phyloP scores from a whole-genome alignment of 2,797 vertebrate species.

The Sebastes matsubarae region DNA sequence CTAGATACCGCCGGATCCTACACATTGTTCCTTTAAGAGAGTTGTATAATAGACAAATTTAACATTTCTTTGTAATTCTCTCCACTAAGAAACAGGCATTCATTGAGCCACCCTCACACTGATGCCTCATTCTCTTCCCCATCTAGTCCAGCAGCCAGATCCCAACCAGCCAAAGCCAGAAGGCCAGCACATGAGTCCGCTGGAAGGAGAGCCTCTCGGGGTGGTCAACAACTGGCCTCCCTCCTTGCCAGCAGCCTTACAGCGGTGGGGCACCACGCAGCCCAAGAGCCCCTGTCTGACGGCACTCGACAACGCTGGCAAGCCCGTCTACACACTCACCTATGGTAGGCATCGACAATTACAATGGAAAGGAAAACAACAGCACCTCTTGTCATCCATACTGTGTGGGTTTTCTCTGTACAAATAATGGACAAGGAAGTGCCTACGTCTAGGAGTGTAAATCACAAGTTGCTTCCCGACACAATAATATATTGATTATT shows the following conservation, averaged over 20 bases:
- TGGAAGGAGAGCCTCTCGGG: slow-evolving; percentile 88
- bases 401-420: not conserved
- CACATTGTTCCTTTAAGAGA: not conserved
- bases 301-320: slow-evolving; percentile 90
- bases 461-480: too few relatives aligned
- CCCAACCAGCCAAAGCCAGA: slow-evolving; percentile 95
- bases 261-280: slow-evolving; percentile 91
- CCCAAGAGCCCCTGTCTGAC: slow-evolving; percentile 93
- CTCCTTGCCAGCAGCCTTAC: slow-evolving; percentile 88
- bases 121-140: not conserved
- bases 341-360: slow-evolving; percentile 84
- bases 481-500: too few relatives aligned
- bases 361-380: not conserved
- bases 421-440: not conserved
- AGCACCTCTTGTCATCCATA: not conserved
- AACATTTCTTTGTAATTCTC: not conserved
- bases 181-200: slow-evolving; percentile 86
- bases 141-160: slow-evolving; percentile 89
- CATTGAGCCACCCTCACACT: not conserved
- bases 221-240: slow-evolving; percentile 86
- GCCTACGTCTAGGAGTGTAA: too few relatives aligned
- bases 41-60: not conserved
- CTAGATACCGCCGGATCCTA: too few relatives aligned
- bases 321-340: slow-evolving; percentile 90
- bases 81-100: not conserved